Evolutionary conservation across 2,797 vertebrate species (phyloP).

Genomic region (Propithecus perrieri): DNA sequence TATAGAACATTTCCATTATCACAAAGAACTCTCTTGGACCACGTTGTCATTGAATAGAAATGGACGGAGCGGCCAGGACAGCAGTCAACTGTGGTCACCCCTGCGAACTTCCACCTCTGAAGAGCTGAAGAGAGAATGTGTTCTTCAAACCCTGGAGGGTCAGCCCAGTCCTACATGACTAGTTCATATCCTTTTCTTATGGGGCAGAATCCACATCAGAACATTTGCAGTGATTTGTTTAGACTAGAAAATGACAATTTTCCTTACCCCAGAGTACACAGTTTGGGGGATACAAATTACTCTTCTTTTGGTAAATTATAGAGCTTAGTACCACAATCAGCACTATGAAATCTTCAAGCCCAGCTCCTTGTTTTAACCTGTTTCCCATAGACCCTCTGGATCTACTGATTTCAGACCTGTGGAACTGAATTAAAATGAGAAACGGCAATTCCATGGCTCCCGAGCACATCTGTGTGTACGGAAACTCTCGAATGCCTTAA

Average conservation of each 20-base stretch:
- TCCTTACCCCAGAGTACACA: not conserved
- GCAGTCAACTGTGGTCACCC: not conserved
- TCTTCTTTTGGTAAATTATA: not conserved
- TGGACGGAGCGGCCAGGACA: accelerated
- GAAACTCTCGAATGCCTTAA: not conserved
- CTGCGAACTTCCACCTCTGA: not conserved
- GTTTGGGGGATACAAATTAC: not conserved
- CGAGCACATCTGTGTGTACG: not conserved
- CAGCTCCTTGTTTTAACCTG: not conserved
- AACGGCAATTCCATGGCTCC: not conserved
- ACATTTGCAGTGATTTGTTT: not conserved
- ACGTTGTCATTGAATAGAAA: not conserved
- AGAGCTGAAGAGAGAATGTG: not conserved
- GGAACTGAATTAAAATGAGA: not conserved
- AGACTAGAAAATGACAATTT: not conserved
- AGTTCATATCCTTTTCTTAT: not conserved
- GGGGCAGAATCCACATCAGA: not conserved
- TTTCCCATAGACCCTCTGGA: not conserved
- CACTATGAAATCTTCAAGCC: not conserved
- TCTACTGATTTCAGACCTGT: not conserved
- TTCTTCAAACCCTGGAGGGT: not conserved
- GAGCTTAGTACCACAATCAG: not conserved
- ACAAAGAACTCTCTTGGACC: not conserved
- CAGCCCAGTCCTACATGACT: too few species aligned
- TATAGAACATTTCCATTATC: accelerated